Conservation (phyloP, 2,888 invertebrate species). For the Thereva unica region DNA sequence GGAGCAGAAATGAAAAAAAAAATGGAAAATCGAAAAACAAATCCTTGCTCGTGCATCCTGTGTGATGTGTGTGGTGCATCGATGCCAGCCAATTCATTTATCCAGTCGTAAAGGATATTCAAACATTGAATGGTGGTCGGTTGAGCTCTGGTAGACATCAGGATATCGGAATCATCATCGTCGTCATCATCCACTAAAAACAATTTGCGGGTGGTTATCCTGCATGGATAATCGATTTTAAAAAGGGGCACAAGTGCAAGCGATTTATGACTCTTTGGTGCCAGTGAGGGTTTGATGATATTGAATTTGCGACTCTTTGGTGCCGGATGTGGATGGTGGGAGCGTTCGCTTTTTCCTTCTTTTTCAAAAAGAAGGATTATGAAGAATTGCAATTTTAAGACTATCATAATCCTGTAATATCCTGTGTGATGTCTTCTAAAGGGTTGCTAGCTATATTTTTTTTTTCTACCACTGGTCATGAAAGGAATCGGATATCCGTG, state of each 20-base stretch:
- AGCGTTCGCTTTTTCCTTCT: constrained; percentile 7
- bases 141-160: constrained; percentile 3
- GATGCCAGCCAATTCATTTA: constrained; percentile 15
- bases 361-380: constrained; percentile 4
- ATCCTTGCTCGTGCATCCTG: constrained; percentile 13
- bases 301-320: no score
- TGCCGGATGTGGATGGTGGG: constrained; percentile 5
- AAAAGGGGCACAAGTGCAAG: constrained; percentile 20
- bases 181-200: constrained; percentile 17
- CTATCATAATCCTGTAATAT: constrained; percentile 11
- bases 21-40: constrained; percentile 11
- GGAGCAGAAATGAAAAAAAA: neutral
- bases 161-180: constrained; percentile 21
- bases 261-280: constrained; percentile 24
- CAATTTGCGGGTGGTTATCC: constrained; percentile 18
- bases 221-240: constrained; percentile 11
- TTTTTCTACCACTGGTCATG: neutral
- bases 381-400: constrained; percentile 30
- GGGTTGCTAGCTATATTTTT: neutral
- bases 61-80: constrained; percentile 23
- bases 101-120: constrained; percentile 1
- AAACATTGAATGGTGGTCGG: constrained; percentile 11
- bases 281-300: no score
- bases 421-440: constrained; percentile 12
- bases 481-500: constrained; percentile 26